Percentiles rank a stretch among this genome's conserved stretches.
Evolutionary conservation across 2,797 vertebrate genomes (phyloP).

Genomic region (Bufotes viridis): DNA sequence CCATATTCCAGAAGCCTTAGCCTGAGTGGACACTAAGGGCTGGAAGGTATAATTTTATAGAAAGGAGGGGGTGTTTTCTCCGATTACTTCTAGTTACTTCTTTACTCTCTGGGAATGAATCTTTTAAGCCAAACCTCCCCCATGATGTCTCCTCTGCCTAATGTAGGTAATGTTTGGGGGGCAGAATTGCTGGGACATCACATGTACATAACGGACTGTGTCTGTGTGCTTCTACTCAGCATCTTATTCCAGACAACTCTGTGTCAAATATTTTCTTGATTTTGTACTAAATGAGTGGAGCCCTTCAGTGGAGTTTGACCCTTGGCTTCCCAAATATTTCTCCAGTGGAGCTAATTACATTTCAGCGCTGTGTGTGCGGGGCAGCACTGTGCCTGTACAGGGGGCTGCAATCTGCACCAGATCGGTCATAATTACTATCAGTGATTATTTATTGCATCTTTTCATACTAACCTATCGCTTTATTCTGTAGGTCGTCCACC

Average conservation of each 20-base stretch:
- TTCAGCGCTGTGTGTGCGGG: not conserved
- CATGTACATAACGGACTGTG: constrained; percentile 1
- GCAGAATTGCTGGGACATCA: not conserved
- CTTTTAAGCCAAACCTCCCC: not conserved
- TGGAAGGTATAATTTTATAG: too few relatives aligned
- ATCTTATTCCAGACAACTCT: constrained; percentile 34
- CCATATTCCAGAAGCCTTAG: not conserved
- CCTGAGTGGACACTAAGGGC: too few relatives aligned
- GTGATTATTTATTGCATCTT: too few relatives aligned
- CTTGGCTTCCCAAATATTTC: constrained; percentile 40
- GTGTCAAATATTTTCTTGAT: constrained; percentile 47
- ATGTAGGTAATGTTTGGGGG: not conserved
- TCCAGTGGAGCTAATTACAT: constrained; percentile 36
- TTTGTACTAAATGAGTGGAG: constrained; percentile 22
- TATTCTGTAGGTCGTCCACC: too few relatives aligned
- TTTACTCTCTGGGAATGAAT: not conserved
- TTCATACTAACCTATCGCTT: too few relatives aligned
- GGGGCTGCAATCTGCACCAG: too few relatives aligned
- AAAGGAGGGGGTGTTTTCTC: not conserved
- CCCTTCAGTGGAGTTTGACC: constrained; percentile 44
- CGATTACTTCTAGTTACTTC: not conserved
- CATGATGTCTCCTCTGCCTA: not conserved
- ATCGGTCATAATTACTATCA: too few relatives aligned
- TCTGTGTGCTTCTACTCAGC: constrained; percentile 5
- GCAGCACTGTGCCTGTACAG: not conserved